phyloP scores from a whole-genome alignment of 2,113 vertebrate species.

The Macquaria australasica region DNA sequence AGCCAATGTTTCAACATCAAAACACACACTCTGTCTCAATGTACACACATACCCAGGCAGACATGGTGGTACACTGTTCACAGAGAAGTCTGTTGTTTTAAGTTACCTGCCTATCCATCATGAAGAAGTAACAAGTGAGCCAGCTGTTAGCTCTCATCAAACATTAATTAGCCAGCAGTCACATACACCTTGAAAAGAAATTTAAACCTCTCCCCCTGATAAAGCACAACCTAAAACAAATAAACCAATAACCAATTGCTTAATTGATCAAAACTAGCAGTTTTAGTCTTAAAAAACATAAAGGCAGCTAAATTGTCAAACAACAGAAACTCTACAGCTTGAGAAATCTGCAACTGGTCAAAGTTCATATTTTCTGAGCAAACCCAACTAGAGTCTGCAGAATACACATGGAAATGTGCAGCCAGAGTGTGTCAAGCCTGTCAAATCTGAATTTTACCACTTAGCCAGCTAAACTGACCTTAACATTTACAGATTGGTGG shows the following conservation, averaged over 20 bases:
- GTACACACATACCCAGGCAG: not conserved
- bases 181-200: not conserved
- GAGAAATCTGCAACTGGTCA: not conserved
- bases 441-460: not conserved
- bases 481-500: not conserved
- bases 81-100: not conserved
- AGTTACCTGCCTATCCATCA: not conserved
- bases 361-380: not conserved
- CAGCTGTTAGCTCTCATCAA: not conserved
- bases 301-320: not conserved
- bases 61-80: not conserved
- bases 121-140: not conserved
- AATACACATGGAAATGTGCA: not conserved
- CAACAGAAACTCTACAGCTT: not conserved
- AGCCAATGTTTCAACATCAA: not conserved
- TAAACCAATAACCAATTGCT: not conserved
- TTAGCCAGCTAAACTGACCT: not conserved
- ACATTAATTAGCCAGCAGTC: not conserved
- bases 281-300: not conserved
- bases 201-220: too few relatives aligned
- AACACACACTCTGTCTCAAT: not conserved
- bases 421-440: not conserved
- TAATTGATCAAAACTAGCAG: not conserved
- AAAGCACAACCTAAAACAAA: not conserved
- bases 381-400: not conserved